Base-by-base conservation (phyloP, 1,140 invertebrate species). In the Dinoponera quadriceps region DNA sequence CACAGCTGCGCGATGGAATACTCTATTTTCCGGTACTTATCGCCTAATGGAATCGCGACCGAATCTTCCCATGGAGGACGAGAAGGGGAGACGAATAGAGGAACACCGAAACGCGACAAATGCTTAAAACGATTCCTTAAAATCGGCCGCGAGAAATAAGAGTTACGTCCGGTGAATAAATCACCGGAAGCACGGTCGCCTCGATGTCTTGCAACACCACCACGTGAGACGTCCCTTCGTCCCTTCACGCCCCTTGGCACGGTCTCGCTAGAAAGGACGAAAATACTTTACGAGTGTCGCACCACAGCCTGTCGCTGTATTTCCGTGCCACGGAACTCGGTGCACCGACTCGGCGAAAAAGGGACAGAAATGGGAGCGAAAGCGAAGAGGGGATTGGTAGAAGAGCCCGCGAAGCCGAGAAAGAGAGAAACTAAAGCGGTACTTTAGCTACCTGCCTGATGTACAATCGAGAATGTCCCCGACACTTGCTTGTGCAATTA, bases 401-500 rank as follows among this genome's bases (percentile, higher is more conserved):
- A 13, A 38, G 63, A 54, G 33, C 3, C 13, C 27, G 13, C 13
- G 7, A 57, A 57, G 16, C 25, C 27, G 59, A 44, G 44, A 54
- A 66, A 83, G 48, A 33, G 38, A 54, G 22, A 38, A 22, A 63
- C 18, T 27, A 54, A 60, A 72, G 22, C 33, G 59, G 22, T 22
- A 44, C 68, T 54, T 27, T 51, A 77, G 82, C 66, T 85, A 86
- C 66, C 85, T 83, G 59, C 68, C 69, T 63, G 57, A 62, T 38
- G 51, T 82, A 85, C 83, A 88, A 88, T 85, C 75, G 60, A 74
- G 51, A 83, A 74, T 84, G 83, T 83, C 83, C 68, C 77, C 49
- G 49, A 71, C 83, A 81, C 87, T 88, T 88, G 73, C 86, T 86
- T 51, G 49, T 27, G 62, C 83, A 88, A 88, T 88, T 88, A 88